A percentile compares a stretch with the other conserved stretches of the same genome.
Conservation (phyloP, 2,113 vertebrate genomes). For the Piprites chloris region DNA sequence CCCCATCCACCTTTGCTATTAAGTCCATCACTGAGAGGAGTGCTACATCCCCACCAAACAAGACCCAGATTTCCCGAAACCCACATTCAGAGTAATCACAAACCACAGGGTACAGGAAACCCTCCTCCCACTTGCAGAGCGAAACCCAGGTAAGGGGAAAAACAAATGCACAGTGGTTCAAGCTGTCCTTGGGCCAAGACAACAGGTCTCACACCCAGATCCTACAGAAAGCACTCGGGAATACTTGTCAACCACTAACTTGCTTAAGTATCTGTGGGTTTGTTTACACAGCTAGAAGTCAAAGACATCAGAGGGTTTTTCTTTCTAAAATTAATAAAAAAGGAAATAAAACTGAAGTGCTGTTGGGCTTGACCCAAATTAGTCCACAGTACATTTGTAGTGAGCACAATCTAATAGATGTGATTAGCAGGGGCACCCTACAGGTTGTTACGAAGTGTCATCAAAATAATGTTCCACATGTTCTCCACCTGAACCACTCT, state of each 20-base stretch:
- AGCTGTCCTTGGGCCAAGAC: constrained; percentile 16
- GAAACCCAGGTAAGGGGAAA: constrained; percentile 8
- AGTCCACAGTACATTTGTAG: background rate
- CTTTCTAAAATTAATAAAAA: background rate
- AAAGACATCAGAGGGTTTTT: background rate
- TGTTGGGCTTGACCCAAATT: background rate
- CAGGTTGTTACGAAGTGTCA: background rate
- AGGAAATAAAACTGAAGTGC: background rate
- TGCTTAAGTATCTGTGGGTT: constrained; percentile 3
- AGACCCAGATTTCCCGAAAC: background rate
- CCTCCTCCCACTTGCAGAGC: background rate
- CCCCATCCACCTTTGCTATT: background rate
- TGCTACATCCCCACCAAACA: background rate
- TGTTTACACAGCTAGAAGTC: background rate
- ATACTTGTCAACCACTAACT: background rate
- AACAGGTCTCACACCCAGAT: background rate
- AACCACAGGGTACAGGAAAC: constrained; percentile 26
- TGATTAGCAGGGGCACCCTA: background rate
- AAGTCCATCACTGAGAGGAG: background rate
- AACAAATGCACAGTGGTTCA: background rate
- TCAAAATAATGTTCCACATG: background rate
- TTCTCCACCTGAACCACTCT: background rate
- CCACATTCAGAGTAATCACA: background rate
- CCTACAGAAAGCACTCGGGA: background rate
- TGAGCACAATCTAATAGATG: background rate